A percentile compares a stretch with the other conserved stretches of the same genome.
Conservation (phyloP, 2,888 invertebrate genomes). For the Phragmatobia fuliginosa region DNA sequence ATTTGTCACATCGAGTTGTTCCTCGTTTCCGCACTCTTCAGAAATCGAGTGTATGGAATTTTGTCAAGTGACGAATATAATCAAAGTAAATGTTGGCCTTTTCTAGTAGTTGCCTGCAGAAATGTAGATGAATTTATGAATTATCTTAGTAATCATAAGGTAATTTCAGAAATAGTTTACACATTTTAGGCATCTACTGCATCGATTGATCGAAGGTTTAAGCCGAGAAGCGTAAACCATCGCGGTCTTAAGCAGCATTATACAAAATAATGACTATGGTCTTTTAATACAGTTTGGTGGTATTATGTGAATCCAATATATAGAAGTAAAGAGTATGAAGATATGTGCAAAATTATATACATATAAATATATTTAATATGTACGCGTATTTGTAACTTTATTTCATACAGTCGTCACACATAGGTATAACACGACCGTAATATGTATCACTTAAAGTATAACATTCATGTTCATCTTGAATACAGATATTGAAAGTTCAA, state of each 20-base stretch:
- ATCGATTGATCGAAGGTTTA: no score
- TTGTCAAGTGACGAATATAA: neutral
- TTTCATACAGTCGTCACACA: neutral
- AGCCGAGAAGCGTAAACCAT: no score
- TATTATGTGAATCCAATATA: neutral
- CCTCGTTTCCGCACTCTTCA: no score
- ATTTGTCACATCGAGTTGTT: neutral
- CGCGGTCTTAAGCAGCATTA: no score
- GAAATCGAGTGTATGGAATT: neutral
- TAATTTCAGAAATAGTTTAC: neutral
- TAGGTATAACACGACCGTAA: neutral
- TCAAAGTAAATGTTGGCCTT: neutral
- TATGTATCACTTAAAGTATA: neutral
- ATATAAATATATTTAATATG: no score
- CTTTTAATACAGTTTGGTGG: neutral
- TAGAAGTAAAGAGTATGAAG: neutral
- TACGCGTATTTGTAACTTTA: neutral
- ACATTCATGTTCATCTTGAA: neutral
- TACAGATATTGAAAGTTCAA: neutral
- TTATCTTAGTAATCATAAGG: neutral
- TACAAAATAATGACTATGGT: no score
- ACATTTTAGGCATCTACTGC: no score
- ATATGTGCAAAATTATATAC: neutral
- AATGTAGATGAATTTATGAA: neutral
- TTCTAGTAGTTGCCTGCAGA: neutral